A percentile compares a stretch with the other conserved stretches of the same genome.
Evolutionary conservation across 2,113 vertebrate genomes (phyloP).

Genomic region (Butorides virescens): DNA sequence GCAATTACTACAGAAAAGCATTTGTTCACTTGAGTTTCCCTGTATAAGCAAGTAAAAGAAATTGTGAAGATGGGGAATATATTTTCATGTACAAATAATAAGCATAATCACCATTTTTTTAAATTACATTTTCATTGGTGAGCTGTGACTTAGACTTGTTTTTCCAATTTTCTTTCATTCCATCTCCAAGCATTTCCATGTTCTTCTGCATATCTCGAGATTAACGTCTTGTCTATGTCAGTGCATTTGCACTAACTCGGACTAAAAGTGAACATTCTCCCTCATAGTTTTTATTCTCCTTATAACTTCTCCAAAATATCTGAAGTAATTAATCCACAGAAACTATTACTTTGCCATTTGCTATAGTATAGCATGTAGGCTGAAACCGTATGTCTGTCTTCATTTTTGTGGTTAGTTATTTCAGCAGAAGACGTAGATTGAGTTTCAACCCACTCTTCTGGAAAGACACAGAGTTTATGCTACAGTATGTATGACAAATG

Average conservation of each 20-base stretch:
- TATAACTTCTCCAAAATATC: background rate
- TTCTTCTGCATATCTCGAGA: background rate
- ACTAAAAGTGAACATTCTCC: background rate
- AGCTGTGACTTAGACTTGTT: background rate
- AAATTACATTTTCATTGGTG: background rate
- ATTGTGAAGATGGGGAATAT: background rate
- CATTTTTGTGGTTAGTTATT: constrained; percentile 1
- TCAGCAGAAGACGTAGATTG: background rate
- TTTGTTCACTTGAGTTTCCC: background rate
- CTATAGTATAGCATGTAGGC: background rate
- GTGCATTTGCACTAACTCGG: background rate
- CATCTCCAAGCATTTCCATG: background rate
- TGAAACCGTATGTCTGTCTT: background rate
- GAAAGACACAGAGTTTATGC: background rate
- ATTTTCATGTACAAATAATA: background rate
- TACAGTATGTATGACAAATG: background rate
- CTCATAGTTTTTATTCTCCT: background rate
- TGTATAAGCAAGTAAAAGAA: background rate
- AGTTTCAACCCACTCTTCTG: background rate
- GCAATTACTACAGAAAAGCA: background rate
- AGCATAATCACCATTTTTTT: background rate
- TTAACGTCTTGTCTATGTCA: background rate
- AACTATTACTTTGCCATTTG: background rate
- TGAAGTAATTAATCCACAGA: background rate
- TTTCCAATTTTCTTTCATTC: background rate